Base-by-base conservation (phyloP, 2,113 vertebrate species). In the Syrrhaptes paradoxus region DNA sequence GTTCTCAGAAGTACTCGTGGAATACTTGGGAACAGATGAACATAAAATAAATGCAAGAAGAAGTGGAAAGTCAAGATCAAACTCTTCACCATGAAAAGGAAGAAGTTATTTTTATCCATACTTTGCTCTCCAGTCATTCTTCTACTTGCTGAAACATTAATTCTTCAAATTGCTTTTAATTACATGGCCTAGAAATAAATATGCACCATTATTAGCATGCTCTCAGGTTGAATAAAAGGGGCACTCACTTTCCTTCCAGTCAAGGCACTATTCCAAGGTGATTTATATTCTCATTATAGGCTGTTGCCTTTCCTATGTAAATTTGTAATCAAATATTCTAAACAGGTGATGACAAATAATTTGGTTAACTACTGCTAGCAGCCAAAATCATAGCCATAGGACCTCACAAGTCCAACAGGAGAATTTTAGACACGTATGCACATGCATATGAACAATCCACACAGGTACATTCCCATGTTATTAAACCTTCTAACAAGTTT, bases 281-380 rank as follows among this genome's bases (percentile, higher is more conserved):
- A 98, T 97, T 98, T 97, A 95, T 74, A 87, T 51, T 91, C 96
- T 97, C 96, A 96, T 98, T 98, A 97, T 29, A 85, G 85, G 92
- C 91, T 97, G 93, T 94, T 98, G 95, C 91, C 62, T 98, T 97
- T 87, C 78, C 93, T 97, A 90, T 97, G 97, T 97, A 98, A 98
- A 98, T 98, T 85, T 95, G 93, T 95, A 98, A 98, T 98, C 97
- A 98, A 95, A 97, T 98, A 98, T 98, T 98, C 96, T 90, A 97
- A 98, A 96, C 89, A 93, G 85, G 32, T 95, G 92, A 94, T 96
- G 95, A 96, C 90, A 98, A 97, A 98, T 97, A 95, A 96, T 96
- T 95, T 92, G 25, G 66, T 25, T 96, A 93, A 95, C 85, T 90
- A 65, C 78, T n/a, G 70, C 81, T 93, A 91, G 63, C 77, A 93